These are phyloP conservation scores for Schizopygopsis malacanthus DNA, from an alignment of 2,797 vertebrate species.

Conservation along the genomic window DNA sequence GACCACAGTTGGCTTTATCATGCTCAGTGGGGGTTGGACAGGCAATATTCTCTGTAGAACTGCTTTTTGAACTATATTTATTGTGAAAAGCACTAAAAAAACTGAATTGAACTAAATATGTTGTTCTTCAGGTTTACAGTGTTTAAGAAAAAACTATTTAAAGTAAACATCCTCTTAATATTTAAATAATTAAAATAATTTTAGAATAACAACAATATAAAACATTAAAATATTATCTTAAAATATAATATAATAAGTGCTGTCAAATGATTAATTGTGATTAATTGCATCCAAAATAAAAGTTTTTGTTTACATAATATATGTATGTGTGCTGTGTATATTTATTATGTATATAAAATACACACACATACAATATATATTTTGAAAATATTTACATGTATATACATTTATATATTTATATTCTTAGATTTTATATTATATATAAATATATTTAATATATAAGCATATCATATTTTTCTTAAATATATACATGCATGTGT, in stretches of 20 bases:
- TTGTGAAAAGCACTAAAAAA: not conserved
- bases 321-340: too few species aligned
- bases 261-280: too few species aligned
- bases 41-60: not conserved
- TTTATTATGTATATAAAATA: too few species aligned
- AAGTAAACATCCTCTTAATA: not conserved
- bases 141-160: not conserved
- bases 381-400: too few species aligned
- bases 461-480: too few species aligned
- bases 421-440: too few species aligned
- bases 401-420: too few species aligned
- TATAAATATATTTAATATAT: too few species aligned
- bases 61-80: not conserved
- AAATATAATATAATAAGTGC: not conserved
- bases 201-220: not conserved
- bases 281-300: too few species aligned
- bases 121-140: not conserved
- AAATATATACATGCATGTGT: too few species aligned
- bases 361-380: too few species aligned
- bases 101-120: not conserved
- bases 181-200: not conserved
- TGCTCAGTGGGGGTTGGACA: not conserved
- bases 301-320: too few species aligned
- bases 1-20: not conserved
- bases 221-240: not conserved